Evolutionary conservation across 2,113 vertebrate genomes (phyloP).

Genomic region (Boulengerochromis microlepis): DNA sequence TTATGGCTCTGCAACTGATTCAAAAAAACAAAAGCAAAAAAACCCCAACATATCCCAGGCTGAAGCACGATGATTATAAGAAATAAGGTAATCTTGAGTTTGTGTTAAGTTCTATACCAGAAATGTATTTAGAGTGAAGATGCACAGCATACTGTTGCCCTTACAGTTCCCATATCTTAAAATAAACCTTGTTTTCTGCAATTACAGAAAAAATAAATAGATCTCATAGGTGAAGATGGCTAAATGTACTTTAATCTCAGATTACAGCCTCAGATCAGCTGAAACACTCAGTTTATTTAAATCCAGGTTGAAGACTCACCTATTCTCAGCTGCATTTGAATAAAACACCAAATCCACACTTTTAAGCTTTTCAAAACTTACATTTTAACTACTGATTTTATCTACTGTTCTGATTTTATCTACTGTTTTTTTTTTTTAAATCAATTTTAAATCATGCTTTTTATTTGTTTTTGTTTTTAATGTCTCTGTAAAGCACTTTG

Average conservation of each 20-base stretch:
- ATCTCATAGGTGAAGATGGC: background rate
- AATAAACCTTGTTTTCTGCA: background rate
- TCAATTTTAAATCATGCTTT: background rate
- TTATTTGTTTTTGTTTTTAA: background rate
- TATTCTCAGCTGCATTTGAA: background rate
- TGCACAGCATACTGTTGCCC: background rate
- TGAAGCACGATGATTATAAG: background rate
- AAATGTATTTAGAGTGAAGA: background rate
- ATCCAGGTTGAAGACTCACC: background rate
- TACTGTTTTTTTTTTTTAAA: background rate
- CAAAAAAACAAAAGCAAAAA: background rate
- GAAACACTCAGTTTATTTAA: background rate
- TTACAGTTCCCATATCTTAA: background rate
- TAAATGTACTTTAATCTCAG: constrained; percentile 4
- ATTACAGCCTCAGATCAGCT: background rate
- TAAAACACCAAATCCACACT: background rate
- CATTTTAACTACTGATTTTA: background rate
- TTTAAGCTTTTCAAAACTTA: background rate
- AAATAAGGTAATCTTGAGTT: background rate
- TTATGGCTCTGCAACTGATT: constrained; percentile 25
- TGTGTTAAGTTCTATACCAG: background rate
- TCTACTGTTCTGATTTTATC: background rate
- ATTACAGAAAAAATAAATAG: background rate
- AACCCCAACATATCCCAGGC: background rate
- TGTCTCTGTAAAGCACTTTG: background rate